phyloP scores from a whole-genome alignment of 1,140 invertebrate genomes.

The Neomicropteryx cornuta region DNA sequence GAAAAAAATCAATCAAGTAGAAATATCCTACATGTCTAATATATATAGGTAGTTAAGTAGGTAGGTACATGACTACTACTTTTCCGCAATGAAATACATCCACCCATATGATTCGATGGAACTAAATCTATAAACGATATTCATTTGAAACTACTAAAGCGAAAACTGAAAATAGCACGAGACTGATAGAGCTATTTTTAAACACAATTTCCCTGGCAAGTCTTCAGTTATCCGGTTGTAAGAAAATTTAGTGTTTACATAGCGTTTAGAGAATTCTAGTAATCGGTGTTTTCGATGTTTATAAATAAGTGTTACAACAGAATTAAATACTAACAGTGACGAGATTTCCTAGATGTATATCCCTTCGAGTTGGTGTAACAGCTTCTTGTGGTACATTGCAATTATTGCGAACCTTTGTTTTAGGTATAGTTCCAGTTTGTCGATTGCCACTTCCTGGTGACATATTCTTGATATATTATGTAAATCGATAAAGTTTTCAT shows the following conservation, averaged over 20 bases:
- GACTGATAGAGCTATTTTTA: no score
- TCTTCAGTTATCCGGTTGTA: no score
- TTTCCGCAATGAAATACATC: constrained; percentile 2
- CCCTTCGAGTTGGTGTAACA: constrained; percentile 38
- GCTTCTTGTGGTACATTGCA: constrained; percentile 40
- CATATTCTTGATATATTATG: constrained; percentile 16
- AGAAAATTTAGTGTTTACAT: no score
- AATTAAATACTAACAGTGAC: constrained; percentile 27
- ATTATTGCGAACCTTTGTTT: constrained; percentile 36
- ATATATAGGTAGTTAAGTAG: constrained; percentile 2
- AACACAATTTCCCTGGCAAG: no score
- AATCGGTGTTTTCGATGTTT: no score
- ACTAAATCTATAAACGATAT: constrained; percentile 2
- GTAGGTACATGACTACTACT: constrained; percentile 6
- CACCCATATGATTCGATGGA: constrained; percentile 4
- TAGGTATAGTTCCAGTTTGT: constrained; percentile 37
- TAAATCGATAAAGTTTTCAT: no score
- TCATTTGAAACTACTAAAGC: neutral
- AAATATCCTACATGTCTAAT: constrained; percentile 5
- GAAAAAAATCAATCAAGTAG: constrained; percentile 4
- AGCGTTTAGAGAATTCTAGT: no score
- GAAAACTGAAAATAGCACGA: no score
- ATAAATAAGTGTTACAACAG: no score
- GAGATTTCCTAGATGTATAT: constrained; percentile 32
- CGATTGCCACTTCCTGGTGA: constrained; percentile 11